Evolutionary conservation across 2,113 vertebrate genomes (phyloP), one percentile per base, ranked within the genome.

Genomic region (Otocyon megalotis): DNA sequence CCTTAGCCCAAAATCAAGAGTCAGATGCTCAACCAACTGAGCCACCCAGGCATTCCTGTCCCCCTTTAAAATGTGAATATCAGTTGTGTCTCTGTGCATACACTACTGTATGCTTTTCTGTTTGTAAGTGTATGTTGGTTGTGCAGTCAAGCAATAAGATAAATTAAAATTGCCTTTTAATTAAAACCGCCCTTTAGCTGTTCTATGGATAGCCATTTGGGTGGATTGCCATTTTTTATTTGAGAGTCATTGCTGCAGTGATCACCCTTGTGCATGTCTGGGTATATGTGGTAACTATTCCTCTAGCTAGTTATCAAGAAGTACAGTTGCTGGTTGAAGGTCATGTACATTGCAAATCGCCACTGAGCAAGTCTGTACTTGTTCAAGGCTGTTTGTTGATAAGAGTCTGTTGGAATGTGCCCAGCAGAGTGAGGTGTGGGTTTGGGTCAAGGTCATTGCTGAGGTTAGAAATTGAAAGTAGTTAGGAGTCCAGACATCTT

Each of bases 71-170:
- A 65, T 81, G 17, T 62, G n/a, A 79, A 28, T 48, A 0, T 56
- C 63, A 13, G 79, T 76, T 43, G 2, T 92, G 13, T 88, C 30
- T 69, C 8, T 85, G 0, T 32, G 15, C 37, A 69, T 54, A 43
- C 12, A 77, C 16, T 54, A 9, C 60, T 91, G 10, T 76, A 8
- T 96, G 11, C 26, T 77, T 92, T 69, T 53, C 37, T 90, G 19
- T 87, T 92, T 76, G 62, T 37, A 88, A 97, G 72, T 62, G 13
- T 35, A 24, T 60, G 93, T 84, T 81, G 83, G 63, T 89, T 95
- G 48, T 89, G 43, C 16, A 69, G 14, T 48, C 37, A 76, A 58
- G 48, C 67, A 67, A 7, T 63, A 91, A 76, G 67, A 67, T 92
- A 37, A 96, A 72, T 82, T 82, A 72, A 93, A 96, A 71, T 85